Evolutionary conservation across 2,888 invertebrate species (phyloP), one percentile per base, ranked within the genome.

Genomic region (Hypena proboscidalis): DNA sequence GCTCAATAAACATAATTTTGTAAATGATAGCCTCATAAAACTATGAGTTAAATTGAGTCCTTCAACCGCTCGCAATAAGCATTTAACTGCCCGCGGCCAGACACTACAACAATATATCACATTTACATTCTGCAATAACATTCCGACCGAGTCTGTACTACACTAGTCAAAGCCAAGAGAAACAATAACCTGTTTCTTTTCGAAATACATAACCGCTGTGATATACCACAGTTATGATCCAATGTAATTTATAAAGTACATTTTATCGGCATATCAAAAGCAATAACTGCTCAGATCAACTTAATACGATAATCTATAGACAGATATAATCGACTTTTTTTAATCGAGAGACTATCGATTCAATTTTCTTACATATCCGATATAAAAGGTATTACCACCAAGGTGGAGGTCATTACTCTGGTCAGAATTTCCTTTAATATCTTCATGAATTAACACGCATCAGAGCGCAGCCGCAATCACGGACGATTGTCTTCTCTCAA

Each of bases 391-490:
- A 21, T 20, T 27, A 25, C 32, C 32, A 13, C 8, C 34, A 30
- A 19, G 10, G 25, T 9, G 13, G 11, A 19, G 45, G 65, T 61
- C 62, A 55, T 59, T 53, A 65, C 43, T 51, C 65, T 47, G 50
- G 6, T 39, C 52, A 60, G 59, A 54, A 65, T 62, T 59, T 54
- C 45, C 50, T 60, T 57, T 65, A 54, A 65, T 60, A 65, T 62
- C 60, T 58, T 60, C 55, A 58, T 63, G 63, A 65, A 64, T 64
- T 64, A 64, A 74, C 70, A 69, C 57, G 67, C 67, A 77, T 77
- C 72, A 67, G 58, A 68, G 66, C 66, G 53, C 67, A 63, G 56
- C 64, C 59, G 73, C 72, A 77, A 79, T 80, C 80, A 71, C 65
- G 60, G 56, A 49, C 67, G 68, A 74, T 76, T 74, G 72, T 77